These are phyloP conservation scores for Campylomormyrus tamandua DNA, from an alignment of 2,113 vertebrate genomes.

Conservation along the genomic window DNA sequence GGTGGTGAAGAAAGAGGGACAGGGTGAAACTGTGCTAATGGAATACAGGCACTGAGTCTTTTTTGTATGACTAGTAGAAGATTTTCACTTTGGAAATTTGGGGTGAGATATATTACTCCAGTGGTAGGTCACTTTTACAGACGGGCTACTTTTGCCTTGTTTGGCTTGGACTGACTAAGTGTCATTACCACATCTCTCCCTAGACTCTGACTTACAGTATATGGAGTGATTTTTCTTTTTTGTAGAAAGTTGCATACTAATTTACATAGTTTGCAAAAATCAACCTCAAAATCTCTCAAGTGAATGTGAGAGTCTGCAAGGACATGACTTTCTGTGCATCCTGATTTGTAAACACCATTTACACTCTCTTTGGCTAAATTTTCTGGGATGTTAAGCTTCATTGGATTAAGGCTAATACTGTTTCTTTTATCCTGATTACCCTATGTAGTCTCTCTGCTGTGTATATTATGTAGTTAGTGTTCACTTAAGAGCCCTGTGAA, in stretches of 20 bases:
- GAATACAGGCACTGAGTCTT: conserved; percentile 57
- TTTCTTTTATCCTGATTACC: conserved; percentile 23
- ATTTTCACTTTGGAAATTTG: conserved; percentile 10
- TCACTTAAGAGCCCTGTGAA: conserved; percentile 61
- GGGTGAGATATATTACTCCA: conserved; percentile 21
- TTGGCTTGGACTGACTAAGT: conserved; percentile 24
- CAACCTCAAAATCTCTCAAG: conserved; percentile 52
- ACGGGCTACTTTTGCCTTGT: conserved; percentile 22
- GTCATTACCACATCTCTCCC: conserved; percentile 41
- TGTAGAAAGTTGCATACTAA: conserved; percentile 20
- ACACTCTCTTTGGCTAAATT: conserved; percentile 62
- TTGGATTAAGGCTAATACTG: conserved; percentile 63
- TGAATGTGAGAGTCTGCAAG: conserved; percentile 58
- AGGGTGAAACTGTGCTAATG: conserved; percentile 51
- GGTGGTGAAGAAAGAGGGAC: conserved; percentile 50
- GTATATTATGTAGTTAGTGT: conserved; percentile 67
- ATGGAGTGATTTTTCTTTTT: conserved; percentile 49
- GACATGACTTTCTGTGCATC: conserved; percentile 57
- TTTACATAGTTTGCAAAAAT: conserved; percentile 16
- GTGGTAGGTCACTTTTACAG: conserved; percentile 22
- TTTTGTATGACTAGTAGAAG: conserved; percentile 29
- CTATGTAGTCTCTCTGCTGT: conserved; percentile 54
- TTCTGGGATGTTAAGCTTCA: conserved; percentile 62
- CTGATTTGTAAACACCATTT: conserved; percentile 63
- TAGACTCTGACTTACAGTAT: conserved; percentile 45